Evolutionary conservation across 1,140 invertebrate species (phyloP), one percentile per base, ranked within the genome.

Genomic region (Drosophila erecta): DNA sequence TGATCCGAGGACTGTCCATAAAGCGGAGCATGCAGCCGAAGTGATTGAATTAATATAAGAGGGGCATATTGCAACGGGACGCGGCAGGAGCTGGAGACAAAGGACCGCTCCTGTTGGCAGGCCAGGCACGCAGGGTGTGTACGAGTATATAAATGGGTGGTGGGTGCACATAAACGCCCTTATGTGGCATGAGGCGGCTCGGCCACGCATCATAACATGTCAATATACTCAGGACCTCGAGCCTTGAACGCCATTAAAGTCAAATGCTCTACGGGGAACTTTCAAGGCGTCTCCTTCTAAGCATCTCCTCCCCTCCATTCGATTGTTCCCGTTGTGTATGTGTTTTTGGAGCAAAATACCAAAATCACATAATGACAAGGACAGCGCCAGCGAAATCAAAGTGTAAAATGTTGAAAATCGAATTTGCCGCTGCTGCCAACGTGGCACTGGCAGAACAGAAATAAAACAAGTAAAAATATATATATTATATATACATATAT

Each of bases 201-300:
- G 74, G 83, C 79, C 83, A 87, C 83, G 83, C 83, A 86, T 86
- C 83, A 86, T 86, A 86, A 86, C 83, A 81, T 86, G 83, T 87
- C 83, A 81, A 86, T 86, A 86, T 81, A 81, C 83, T 44, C 66
- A 43, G 54, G 70, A 60, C 53, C 51, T 50, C 66, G 61, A 80
- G 65, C 70, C 70, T 64, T 74, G 60, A 76, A 65, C 71, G 79
- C 83, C 83, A 87, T 86, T 86, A 87, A 86, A 86, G 83, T 81
- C 75, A 81, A 86, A 86, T 76, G 70, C 83, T 83, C 83, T 81
- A 79, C 76, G 79, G 83, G 83, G 83, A 86, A 83, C 87, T 81
- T 71, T 62, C 55, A 81, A 83, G 79, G 83, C 66, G 49, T 38
- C 62, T 61, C 37, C 65, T 64, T 33, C 74, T 59, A 58, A 61